Percentiles rank a stretch among this genome's conserved stretches.
phyloP scores from a whole-genome alignment of 2,797 vertebrate species.

The Geotria australis region DNA sequence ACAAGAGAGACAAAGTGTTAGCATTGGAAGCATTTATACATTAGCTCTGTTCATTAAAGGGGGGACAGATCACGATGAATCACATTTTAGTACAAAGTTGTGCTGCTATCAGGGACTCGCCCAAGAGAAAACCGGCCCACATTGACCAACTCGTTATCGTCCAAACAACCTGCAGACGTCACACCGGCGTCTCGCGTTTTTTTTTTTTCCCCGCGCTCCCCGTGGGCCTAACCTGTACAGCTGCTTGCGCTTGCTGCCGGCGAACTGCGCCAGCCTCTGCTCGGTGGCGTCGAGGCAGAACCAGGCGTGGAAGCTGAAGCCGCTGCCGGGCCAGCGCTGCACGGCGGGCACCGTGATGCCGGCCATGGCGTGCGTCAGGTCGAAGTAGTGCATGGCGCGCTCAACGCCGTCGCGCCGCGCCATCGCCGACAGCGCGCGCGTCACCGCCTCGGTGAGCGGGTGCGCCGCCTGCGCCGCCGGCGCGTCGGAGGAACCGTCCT shows the following conservation, averaged over 20 bases:
- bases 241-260: conserved; percentile 27
- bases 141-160: too few relatives aligned
- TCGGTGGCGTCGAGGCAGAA: conserved; percentile 35
- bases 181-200: too few relatives aligned
- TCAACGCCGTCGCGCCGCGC: conserved; percentile 23
- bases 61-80: too few relatives aligned
- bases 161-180: too few relatives aligned
- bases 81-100: too few relatives aligned
- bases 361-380: conserved; percentile 64
- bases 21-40: too few relatives aligned
- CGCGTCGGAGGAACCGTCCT: too few relatives aligned
- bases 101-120: too few relatives aligned
- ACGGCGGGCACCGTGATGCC: conserved; percentile 78
- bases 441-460: conserved; percentile 18
- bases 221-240: conserved; percentile 63
- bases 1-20: too few relatives aligned
- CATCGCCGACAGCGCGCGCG: conserved; percentile 46
- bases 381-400: conserved; percentile 55
- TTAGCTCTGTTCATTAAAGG: too few relatives aligned
- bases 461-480: conserved; percentile 7
- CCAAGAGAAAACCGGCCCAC: too few relatives aligned
- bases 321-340: conserved; percentile 52
- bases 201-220: too few relatives aligned
- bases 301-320: conserved; percentile 83
- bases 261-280: conserved; percentile 80